phyloP scores from a whole-genome alignment of 1,140 invertebrate genomes.

The Penaeus chinensis region DNA sequence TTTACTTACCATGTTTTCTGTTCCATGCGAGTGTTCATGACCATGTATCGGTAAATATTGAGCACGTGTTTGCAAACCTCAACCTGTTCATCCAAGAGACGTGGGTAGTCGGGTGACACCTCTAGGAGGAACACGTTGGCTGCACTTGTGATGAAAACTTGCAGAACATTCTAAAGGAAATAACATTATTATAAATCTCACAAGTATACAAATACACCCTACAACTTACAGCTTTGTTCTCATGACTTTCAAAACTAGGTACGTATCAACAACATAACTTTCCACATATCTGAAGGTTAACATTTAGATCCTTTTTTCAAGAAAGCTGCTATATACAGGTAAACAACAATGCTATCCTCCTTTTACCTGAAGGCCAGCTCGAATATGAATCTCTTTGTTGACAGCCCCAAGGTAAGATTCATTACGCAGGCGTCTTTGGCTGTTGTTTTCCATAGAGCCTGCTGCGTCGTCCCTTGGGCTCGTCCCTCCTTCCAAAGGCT shows the following conservation, averaged over 20 bases:
- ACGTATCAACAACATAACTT: no score
- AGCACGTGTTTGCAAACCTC: slow-evolving; percentile 96
- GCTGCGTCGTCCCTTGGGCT: slow-evolving; percentile 41
- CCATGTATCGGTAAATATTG: slow-evolving; percentile 96
- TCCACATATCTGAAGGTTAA: no score
- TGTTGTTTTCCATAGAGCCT: slow-evolving; percentile 67
- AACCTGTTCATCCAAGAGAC: slow-evolving; percentile 87
- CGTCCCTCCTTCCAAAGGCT: slow-evolving; percentile 73
- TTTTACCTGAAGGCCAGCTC: slow-evolving; percentile 79
- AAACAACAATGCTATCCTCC: background rate
- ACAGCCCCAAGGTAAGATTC: slow-evolving; percentile 67
- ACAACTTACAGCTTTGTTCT: no score
- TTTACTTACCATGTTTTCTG: slow-evolving; percentile 84
- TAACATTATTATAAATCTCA: slow-evolving; percentile 25
- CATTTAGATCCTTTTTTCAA: background rate
- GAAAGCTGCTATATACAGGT: slow-evolving; percentile 36
- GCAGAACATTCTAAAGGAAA: slow-evolving; percentile 82
- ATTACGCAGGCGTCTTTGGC: slow-evolving; percentile 50
- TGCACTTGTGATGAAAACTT: slow-evolving; percentile 95
- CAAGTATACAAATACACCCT: background rate
- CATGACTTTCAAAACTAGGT: no score
- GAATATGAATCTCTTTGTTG: slow-evolving; percentile 81
- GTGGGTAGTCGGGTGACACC: slow-evolving; percentile 71
- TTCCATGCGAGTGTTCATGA: slow-evolving; percentile 95
- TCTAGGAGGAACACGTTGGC: slow-evolving; percentile 88